These are phyloP conservation scores for Plebejus melissa DNA, from an alignment of 2,888 invertebrate genomes.

Conservation along the genomic window DNA sequence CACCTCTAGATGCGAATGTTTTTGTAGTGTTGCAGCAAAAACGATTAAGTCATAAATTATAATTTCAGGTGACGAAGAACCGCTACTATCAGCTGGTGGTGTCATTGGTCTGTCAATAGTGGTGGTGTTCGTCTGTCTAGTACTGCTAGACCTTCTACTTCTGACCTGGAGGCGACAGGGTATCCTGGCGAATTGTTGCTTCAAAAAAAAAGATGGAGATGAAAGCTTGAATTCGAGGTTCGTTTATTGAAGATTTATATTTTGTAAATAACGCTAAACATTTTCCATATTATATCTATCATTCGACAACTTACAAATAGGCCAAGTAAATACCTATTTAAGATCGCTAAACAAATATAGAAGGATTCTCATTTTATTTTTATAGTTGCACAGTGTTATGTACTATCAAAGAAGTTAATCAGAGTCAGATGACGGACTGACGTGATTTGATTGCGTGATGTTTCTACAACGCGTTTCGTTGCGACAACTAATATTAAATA, in stretches of 20 bases:
- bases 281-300: too few species aligned
- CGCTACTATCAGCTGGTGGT: slow-evolving; percentile 80
- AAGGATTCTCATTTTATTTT: too few species aligned
- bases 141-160: slow-evolving; percentile 90
- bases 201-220: slow-evolving; percentile 80
- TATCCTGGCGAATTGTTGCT: slow-evolving; percentile 83
- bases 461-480: too few species aligned
- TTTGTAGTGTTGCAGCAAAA: not conserved
- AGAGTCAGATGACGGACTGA: too few species aligned
- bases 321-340: too few species aligned
- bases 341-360: too few species aligned
- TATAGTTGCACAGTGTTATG: too few species aligned
- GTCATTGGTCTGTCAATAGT: slow-evolving; percentile 91
- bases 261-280: not conserved
- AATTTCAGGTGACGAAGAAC: slow-evolving; percentile 36
- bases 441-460: too few species aligned
- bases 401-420: too few species aligned
- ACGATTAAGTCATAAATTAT: not conserved
- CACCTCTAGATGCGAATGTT: too few species aligned
- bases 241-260: slow-evolving; percentile 34
- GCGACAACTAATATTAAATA: too few species aligned
- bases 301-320: too few species aligned
- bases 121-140: slow-evolving; percentile 84
- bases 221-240: slow-evolving; percentile 74
- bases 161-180: slow-evolving; percentile 81